Conservation (phyloP, 2,888 invertebrate species). For the Lepetodrilus schrolli region DNA sequence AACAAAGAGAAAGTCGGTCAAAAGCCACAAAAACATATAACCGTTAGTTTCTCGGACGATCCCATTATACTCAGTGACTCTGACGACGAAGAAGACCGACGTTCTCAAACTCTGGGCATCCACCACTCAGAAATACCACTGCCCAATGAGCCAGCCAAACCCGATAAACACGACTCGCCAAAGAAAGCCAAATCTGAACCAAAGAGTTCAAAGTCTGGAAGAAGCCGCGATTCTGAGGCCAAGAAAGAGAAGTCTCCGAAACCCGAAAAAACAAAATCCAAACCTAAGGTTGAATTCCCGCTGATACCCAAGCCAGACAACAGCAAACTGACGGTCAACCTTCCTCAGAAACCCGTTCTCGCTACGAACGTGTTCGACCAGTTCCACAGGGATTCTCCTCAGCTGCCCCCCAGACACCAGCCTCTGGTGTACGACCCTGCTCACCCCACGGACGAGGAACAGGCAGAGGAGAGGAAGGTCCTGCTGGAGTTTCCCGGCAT, state of each 20-base stretch:
- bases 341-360: constrained; percentile 32
- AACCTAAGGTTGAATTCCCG: no score
- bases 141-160: neutral
- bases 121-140: constrained; percentile 9
- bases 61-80: constrained; percentile 14
- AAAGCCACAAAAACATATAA: neutral
- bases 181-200: neutral
- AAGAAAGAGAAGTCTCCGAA: no score
- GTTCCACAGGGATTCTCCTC: no score
- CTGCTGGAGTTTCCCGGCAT: neutral
- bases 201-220: constrained; percentile 9
- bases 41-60: neutral
- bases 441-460: constrained; percentile 45
- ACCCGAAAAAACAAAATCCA: no score
- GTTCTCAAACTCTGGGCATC: no score
- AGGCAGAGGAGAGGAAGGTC: neutral
- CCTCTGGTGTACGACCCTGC: constrained; percentile 42
- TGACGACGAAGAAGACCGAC: constrained; percentile 3
- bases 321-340: neutral
- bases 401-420: constrained; percentile 32
- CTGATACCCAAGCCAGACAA: neutral
- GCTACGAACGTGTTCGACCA: constrained; percentile 36
- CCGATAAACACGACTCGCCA: neutral
- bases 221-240: no score
- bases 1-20: neutral